Base-by-base conservation (phyloP, 2,113 vertebrate genomes). In the Chiloscyllium plagiosum region DNA sequence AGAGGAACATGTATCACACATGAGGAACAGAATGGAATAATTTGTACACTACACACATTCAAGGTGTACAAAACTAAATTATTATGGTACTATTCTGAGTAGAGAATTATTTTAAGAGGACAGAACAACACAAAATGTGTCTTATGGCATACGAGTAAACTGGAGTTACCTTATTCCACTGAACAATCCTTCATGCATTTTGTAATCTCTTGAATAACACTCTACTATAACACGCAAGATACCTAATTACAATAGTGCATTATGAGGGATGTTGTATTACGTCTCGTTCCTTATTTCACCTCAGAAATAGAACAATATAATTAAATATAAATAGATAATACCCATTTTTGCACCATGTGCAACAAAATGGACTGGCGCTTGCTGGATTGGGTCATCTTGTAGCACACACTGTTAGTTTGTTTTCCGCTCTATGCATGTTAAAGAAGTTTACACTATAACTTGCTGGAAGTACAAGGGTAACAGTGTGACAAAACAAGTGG, bases 301-400 rank as follows among this genome's bases (percentile, higher is more conserved):
- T 90, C 52, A 90, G 56, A 52, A 33, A 61, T 61, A 29, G 87
- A 50, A 90, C 66, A 94, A 94, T 70, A 56, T 47, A 42, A 69
- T 42, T 42, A 69, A 94, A 94, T 68, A 94, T 94, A 94, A 94
- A 94, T 68, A 90, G 56, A 17, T 61, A 65, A 69, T 20, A 10
- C 47, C 66, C 56, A 94, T 47, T 94, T 94, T 68, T 94, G 33
- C n/a, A 26, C 33, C 69, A 2, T 69, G 66, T 47, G 1, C 19
- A 47, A 94, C 19, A 47, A 10, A 69, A 69, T 66, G 47, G 50
- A 50, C 86, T 20, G 24, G 26, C 56, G 13, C 50, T 90, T 90
- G 87, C 52, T 90, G 52, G 87, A 61, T 10, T 17, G 52, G 52
- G 29, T 13, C 29, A 61, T n/a, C 29, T 17, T 29, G 29, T 1